Conservation (phyloP, 2,888 invertebrate species). For the Merodon equestris region DNA sequence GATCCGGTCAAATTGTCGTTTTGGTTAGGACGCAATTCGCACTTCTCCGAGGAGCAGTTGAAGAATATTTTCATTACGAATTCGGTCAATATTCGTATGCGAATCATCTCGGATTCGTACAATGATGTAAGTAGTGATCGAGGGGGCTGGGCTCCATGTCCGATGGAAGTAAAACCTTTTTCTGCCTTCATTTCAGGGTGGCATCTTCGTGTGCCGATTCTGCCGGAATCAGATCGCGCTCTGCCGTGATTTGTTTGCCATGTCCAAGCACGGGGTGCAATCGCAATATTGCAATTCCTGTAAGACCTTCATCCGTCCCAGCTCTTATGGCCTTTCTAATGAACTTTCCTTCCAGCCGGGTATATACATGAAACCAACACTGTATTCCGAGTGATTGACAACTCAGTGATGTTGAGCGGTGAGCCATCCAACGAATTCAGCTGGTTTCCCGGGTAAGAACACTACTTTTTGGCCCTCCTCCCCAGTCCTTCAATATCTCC, state of each 20-base stretch:
- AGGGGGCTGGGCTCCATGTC: neutral
- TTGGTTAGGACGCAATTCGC: slow-evolving; percentile 89
- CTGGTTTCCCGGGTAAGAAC: slow-evolving; percentile 87
- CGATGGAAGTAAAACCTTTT: neutral
- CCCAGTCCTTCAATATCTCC: neutral
- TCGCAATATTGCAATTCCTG: slow-evolving; percentile 90
- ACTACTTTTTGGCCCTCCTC: neutral
- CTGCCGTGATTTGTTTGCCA: slow-evolving; percentile 86
- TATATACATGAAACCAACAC: slow-evolving; percentile 90
- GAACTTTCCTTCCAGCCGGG: slow-evolving; percentile 79
- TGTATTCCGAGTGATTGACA: slow-evolving; percentile 80
- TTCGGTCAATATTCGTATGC: slow-evolving; percentile 84
- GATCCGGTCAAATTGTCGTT: slow-evolving; percentile 87
- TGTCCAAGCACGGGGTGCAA: slow-evolving; percentile 89
- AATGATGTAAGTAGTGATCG: slow-evolving; percentile 71
- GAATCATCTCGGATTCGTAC: slow-evolving; percentile 75
- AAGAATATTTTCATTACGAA: slow-evolving; percentile 83
- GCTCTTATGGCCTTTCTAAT: neutral
- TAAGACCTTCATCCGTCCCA: slow-evolving; percentile 63
- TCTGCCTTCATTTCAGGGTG: slow-evolving; percentile 77
- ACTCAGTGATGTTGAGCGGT: slow-evolving; percentile 79
- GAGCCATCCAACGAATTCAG: slow-evolving; percentile 85
- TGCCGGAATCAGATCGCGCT: slow-evolving; percentile 82
- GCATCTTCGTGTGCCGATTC: slow-evolving; percentile 81
- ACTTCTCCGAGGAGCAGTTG: slow-evolving; percentile 83